A percentile compares a stretch with the other conserved stretches of the same genome.
These are phyloP conservation scores for Forficula auricularia DNA, from an alignment of 1,140 invertebrate genomes.

Conservation along the genomic window DNA sequence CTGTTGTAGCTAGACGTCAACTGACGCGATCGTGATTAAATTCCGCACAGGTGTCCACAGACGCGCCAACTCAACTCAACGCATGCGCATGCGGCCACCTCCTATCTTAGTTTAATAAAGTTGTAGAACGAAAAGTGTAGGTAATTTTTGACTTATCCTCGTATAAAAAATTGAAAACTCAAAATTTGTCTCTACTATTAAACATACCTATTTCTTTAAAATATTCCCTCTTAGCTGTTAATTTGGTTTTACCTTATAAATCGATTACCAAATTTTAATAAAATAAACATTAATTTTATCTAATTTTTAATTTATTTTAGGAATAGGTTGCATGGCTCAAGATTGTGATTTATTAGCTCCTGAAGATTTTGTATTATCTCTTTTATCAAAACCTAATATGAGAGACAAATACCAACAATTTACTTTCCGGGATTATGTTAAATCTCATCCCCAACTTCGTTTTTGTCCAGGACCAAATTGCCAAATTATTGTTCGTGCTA, in stretches of 20 bases:
- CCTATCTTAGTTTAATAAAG: too few relatives aligned
- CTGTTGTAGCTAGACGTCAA: too few relatives aligned
- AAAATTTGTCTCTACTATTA: too few relatives aligned
- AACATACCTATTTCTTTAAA: too few relatives aligned
- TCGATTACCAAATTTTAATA: neutral
- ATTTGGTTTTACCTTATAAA: neutral
- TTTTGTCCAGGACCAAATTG: conserved; percentile 97
- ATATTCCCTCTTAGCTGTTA: too few relatives aligned
- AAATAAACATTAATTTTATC: neutral
- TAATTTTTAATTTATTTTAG: conserved; percentile 21
- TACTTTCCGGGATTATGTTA: conserved; percentile 90
- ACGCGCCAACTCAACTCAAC: too few relatives aligned
- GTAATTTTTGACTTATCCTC: too few relatives aligned
- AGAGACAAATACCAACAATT: conserved; percentile 88
- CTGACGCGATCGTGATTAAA: too few relatives aligned
- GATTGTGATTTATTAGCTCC: conserved; percentile 81
- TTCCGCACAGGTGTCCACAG: too few relatives aligned
- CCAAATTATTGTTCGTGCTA: conserved; percentile 61
- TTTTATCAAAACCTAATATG: conserved; percentile 60
- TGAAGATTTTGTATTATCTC: conserved; percentile 83
- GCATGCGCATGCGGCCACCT: too few relatives aligned
- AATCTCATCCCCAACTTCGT: conserved; percentile 70
- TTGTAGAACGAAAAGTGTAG: too few relatives aligned
- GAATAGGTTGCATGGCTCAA: conserved; percentile 90
- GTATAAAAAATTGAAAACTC: too few relatives aligned